A percentile compares a stretch with the other conserved stretches of the same genome.
These are phyloP conservation scores for Apostichopus parvimensis DNA, from an alignment of 35 echinoderm and acorn worm species.

Conservation along the genomic window DNA sequence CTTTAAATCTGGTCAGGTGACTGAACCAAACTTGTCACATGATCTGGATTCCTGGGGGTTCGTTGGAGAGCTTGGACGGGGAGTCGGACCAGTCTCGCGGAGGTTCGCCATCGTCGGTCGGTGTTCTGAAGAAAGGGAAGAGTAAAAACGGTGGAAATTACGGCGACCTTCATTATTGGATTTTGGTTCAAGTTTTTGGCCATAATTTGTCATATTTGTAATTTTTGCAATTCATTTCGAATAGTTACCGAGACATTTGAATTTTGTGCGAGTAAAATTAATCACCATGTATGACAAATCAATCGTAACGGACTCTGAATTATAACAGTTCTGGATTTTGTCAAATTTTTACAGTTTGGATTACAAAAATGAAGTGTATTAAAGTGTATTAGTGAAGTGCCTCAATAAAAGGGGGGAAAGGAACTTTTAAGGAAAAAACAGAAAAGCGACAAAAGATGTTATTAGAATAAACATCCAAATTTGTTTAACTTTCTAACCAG, in stretches of 20 bases:
- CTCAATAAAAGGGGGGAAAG: too few relatives aligned
- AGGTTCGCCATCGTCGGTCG: conserved; percentile 69
- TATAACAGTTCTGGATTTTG: too few relatives aligned
- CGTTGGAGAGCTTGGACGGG: conserved; percentile 77
- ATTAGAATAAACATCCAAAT: too few relatives aligned
- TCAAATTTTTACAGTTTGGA: too few relatives aligned
- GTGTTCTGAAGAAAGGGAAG: conserved; percentile 34
- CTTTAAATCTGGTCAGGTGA: neutral
- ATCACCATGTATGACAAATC: neutral
- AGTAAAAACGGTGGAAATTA: neutral
- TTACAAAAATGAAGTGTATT: too few relatives aligned
- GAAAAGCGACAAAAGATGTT: too few relatives aligned
- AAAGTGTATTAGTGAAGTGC: too few relatives aligned
- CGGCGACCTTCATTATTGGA: neutral
- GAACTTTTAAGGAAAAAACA: too few relatives aligned
- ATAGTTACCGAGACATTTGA: neutral
- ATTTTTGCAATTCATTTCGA: neutral
- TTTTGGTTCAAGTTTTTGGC: neutral
- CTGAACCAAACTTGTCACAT: conserved; percentile 45
- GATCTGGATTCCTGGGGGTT: conserved; percentile 75
- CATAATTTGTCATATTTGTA: neutral
- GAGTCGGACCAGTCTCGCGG: conserved; percentile 81
- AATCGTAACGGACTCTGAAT: neutral
- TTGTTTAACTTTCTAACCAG: too few relatives aligned
- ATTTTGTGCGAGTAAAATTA: neutral